These are phyloP conservation scores for Electrona antarctica DNA, from an alignment of 2,113 vertebrate species.

Conservation along the genomic window DNA sequence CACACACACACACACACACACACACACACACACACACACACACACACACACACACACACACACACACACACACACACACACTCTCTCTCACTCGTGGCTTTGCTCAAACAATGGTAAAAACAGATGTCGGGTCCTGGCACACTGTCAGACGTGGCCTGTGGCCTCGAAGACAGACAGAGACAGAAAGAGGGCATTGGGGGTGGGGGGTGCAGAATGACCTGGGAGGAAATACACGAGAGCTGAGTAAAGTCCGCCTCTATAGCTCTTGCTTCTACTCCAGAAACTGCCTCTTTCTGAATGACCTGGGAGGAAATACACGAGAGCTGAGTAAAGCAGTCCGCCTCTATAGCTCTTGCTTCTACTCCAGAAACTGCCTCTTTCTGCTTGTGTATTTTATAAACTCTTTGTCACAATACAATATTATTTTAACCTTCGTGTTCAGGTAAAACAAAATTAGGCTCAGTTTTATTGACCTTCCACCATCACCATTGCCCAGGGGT, in stretches of 20 bases:
- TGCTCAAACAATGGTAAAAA: constrained; percentile 37
- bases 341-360: background rate
- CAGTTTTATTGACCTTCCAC: background rate
- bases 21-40: too few species aligned
- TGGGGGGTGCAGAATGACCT: background rate
- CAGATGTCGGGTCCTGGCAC: constrained; percentile 43
- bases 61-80: too few species aligned
- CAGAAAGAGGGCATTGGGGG: background rate
- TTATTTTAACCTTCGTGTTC: background rate
- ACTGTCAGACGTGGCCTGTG: background rate
- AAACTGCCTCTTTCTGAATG: too few species aligned
- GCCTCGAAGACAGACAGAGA: background rate
- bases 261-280: background rate
- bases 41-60: too few species aligned
- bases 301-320: constrained; percentile 5
- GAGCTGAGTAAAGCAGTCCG: constrained; percentile 14
- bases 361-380: constrained; percentile 15
- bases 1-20: too few species aligned
- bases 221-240: constrained; percentile 5
- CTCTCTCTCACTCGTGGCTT: background rate
- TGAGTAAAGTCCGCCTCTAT: constrained; percentile 14
- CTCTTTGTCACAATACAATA: background rate
- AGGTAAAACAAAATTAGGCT: constrained; percentile 29
- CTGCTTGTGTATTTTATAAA: background rate
- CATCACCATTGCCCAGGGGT: background rate